Conservation (phyloP, 1,140 invertebrate genomes). For the Colletes gigas region DNA sequence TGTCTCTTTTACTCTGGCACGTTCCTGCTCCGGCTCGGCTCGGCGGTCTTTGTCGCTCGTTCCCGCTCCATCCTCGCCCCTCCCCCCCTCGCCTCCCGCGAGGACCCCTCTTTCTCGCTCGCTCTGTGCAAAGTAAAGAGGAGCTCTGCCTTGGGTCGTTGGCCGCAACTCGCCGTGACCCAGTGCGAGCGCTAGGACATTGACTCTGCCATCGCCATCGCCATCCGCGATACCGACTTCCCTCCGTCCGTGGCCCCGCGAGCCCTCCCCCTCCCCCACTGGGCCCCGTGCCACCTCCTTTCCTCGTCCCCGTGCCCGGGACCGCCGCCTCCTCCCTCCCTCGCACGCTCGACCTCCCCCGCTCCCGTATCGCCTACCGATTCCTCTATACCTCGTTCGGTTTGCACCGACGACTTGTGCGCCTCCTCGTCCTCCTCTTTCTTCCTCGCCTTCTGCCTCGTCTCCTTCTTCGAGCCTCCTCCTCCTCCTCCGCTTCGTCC, state of each 20-base stretch:
- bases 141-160: slow-evolving; percentile 78
- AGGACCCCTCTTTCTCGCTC: slow-evolving; percentile 52
- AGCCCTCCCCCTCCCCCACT: slow-evolving; percentile 52
- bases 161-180: slow-evolving; percentile 81
- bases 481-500: background rate
- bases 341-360: slow-evolving; percentile 72
- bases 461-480: background rate
- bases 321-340: slow-evolving; percentile 63
- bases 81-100: background rate
- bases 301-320: slow-evolving; percentile 30
- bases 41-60: slow-evolving; percentile 35
- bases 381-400: slow-evolving; percentile 74
- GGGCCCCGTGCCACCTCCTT: slow-evolving; percentile 26
- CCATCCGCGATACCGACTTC: slow-evolving; percentile 79
- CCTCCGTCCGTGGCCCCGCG: slow-evolving; percentile 45
- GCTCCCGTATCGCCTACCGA: slow-evolving; percentile 77
- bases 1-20: slow-evolving; percentile 43
- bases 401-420: slow-evolving; percentile 63
- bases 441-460: background rate
- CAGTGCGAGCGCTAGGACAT: slow-evolving; percentile 81
- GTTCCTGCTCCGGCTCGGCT: slow-evolving; percentile 26
- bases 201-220: slow-evolving; percentile 81
- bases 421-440: background rate
- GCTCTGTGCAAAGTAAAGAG: slow-evolving; percentile 80
- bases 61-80: slow-evolving; percentile 11